These are phyloP conservation scores for Eulimnadia texana DNA, from an alignment of 1,140 invertebrate species.

Conservation along the genomic window DNA sequence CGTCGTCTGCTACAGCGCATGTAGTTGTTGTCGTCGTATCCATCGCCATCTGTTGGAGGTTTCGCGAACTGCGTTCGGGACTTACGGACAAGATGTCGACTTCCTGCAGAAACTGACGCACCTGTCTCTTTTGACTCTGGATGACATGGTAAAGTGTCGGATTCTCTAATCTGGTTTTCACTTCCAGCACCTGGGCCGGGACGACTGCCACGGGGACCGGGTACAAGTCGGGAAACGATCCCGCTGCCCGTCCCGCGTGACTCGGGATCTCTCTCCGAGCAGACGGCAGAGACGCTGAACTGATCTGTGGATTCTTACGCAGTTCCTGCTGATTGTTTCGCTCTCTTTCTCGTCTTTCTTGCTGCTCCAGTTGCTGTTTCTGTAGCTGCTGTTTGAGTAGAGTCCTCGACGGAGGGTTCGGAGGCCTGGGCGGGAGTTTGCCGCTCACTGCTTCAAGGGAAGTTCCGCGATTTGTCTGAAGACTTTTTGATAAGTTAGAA, in stretches of 20 bases:
- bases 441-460: background rate
- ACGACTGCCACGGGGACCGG: slow-evolving; percentile 27
- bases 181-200: slow-evolving; percentile 65
- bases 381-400: slow-evolving; percentile 73
- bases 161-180: slow-evolving; percentile 69
- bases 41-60: background rate
- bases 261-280: background rate
- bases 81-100: background rate
- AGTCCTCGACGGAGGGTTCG: slow-evolving; percentile 47
- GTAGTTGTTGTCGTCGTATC: background rate
- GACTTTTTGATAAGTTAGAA: background rate
- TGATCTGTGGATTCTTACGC: background rate
- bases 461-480: background rate
- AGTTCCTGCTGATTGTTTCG: background rate
- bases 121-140: slow-evolving; percentile 60
- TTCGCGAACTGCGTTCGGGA: background rate
- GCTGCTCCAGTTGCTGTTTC: slow-evolving; percentile 61
- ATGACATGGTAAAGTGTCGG: slow-evolving; percentile 82
- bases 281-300: background rate
- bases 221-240: background rate
- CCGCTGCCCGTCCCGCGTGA: background rate
- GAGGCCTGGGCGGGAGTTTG: background rate
- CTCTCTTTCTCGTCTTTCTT: slow-evolving; percentile 27
- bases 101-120: slow-evolving; percentile 3
- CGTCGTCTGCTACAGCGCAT: no score